These are phyloP conservation scores for Emydocephalus ijimae DNA, from an alignment of 2,113 vertebrate genomes.

Conservation along the genomic window DNA sequence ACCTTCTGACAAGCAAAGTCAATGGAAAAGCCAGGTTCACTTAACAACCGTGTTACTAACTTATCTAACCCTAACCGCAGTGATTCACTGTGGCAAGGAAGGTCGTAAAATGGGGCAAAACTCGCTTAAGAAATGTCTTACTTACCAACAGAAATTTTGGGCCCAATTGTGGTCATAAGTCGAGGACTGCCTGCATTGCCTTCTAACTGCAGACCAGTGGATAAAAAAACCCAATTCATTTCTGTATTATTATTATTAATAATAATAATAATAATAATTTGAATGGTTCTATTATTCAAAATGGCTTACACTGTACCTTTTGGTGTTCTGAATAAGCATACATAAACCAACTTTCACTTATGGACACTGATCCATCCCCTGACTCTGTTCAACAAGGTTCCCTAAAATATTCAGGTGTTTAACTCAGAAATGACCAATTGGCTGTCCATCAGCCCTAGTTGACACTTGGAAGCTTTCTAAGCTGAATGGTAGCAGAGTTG, in stretches of 20 bases:
- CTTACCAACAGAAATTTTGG: no score
- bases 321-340: background rate
- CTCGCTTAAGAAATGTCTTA: no score
- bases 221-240: background rate
- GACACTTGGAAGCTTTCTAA: no score
- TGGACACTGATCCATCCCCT: background rate
- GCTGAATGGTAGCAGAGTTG: background rate
- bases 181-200: background rate
- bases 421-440: background rate
- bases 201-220: background rate
- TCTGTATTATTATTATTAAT: background rate
- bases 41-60: no score
- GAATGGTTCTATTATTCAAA: background rate
- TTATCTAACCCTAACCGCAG: no score
- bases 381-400: background rate
- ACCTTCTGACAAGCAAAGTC: no score
- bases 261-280: background rate
- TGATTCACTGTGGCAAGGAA: no score
- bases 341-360: background rate
- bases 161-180: no score
- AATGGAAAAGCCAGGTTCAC: no score
- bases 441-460: background rate
- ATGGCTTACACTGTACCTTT: background rate
- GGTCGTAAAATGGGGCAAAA: no score
- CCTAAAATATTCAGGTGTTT: background rate